These are phyloP conservation scores for Drosophila lowei DNA, from an alignment of 1,140 invertebrate genomes.

Conservation along the genomic window DNA sequence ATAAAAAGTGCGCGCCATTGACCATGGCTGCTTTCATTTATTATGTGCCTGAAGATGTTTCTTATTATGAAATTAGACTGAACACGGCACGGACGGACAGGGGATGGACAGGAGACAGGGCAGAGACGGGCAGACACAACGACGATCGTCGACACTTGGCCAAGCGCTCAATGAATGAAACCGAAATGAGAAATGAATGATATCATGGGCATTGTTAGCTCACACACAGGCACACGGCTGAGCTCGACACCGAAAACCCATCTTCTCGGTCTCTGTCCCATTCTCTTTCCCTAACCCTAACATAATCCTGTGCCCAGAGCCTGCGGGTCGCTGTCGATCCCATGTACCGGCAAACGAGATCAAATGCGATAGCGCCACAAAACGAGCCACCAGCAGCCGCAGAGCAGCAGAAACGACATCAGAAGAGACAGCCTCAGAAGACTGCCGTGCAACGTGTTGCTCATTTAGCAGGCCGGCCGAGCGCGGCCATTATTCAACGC, in stretches of 20 bases:
- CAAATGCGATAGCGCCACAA: slow-evolving; percentile 82
- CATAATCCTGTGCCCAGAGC: slow-evolving; percentile 12
- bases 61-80: slow-evolving; percentile 82
- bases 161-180: slow-evolving; percentile 74
- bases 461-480: slow-evolving; percentile 74
- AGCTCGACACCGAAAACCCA: neutral
- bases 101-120: neutral
- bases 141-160: slow-evolving; percentile 65
- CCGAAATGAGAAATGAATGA: slow-evolving; percentile 77
- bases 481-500: slow-evolving; percentile 76
- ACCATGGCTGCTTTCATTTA: slow-evolving; percentile 58
- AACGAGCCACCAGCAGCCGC: slow-evolving; percentile 55
- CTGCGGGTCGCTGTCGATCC: slow-evolving; percentile 67
- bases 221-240: slow-evolving; percentile 7
- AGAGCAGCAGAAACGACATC: slow-evolving; percentile 13
- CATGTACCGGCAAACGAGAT: slow-evolving; percentile 73
- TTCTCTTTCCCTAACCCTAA: slow-evolving; percentile 7
- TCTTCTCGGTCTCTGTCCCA: slow-evolving; percentile 1
- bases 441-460: slow-evolving; percentile 61
- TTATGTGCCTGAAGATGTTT: slow-evolving; percentile 69
- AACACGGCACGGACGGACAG: slow-evolving; percentile 26
- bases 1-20: slow-evolving; percentile 41
- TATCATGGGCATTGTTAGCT: slow-evolving; percentile 76
- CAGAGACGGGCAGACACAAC: neutral
- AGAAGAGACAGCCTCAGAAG: slow-evolving; percentile 5